Conservation (phyloP, 1,140 invertebrate species). For the Mercenaria mercenaria region DNA sequence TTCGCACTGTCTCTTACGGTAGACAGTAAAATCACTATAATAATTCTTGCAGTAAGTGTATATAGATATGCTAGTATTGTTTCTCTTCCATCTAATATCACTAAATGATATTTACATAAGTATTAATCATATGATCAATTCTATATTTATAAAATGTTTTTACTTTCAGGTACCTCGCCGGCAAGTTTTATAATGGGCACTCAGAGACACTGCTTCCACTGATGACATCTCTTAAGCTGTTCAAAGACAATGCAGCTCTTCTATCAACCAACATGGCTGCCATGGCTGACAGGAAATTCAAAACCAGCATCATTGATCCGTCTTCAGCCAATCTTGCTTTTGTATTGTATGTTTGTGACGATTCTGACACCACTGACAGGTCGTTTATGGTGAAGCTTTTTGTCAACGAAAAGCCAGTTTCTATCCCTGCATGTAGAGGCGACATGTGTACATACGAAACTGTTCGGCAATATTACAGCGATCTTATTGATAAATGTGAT, state of each 20-base stretch:
- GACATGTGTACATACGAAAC: neutral
- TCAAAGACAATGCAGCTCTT: neutral
- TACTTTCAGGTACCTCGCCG: neutral
- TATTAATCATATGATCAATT: no score
- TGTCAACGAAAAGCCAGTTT: neutral
- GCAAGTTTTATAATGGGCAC: neutral
- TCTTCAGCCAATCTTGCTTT: neutral
- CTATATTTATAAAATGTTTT: no score
- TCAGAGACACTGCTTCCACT: neutral
- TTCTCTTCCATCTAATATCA: no score
- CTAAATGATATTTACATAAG: no score
- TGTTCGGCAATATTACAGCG: neutral
- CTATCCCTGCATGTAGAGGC: neutral
- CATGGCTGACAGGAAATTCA: neutral
- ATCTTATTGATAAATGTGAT: slow-evolving; percentile 11
- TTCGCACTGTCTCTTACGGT: no score
- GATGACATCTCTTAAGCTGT: neutral
- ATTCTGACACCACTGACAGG: neutral
- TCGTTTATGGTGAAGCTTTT: neutral
- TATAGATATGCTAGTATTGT: no score
- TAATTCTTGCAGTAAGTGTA: no score
- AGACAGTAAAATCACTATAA: no score
- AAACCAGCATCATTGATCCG: neutral
- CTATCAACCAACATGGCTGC: neutral
- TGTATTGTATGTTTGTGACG: neutral